Percentiles rank a stretch among this genome's conserved stretches.
Conservation (phyloP, 2,888 invertebrate genomes). For the Camptogramma bilineatum region DNA sequence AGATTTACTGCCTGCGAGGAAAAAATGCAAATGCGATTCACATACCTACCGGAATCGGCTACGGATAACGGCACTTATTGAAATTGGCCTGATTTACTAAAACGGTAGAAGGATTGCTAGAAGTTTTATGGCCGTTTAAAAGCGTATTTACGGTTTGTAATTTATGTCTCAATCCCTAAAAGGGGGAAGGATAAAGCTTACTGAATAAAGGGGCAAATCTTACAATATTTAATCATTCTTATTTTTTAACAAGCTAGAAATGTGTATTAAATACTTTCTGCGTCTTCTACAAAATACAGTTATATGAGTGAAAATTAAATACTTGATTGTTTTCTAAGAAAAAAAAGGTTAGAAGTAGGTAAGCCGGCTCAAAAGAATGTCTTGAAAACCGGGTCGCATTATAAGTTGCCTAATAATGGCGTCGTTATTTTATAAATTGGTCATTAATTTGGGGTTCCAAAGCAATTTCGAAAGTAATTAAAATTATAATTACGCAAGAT, state of each 20-base stretch:
- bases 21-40: slow-evolving; percentile 76
- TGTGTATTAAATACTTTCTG: background rate
- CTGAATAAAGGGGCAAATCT: slow-evolving; percentile 9
- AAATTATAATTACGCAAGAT: slow-evolving; percentile 16
- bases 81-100: slow-evolving; percentile 81
- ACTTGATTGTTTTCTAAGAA: background rate
- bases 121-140: slow-evolving; percentile 24
- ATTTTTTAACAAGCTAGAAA: background rate
- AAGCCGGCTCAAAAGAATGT: background rate
- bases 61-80: slow-evolving; percentile 72
- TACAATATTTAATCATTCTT: background rate
- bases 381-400: slow-evolving; percentile 4
- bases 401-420: slow-evolving; percentile 11
- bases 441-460: slow-evolving; percentile 12
- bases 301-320: background rate
- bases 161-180: slow-evolving; percentile 22
- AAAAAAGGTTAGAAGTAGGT: background rate
- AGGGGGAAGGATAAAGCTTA: slow-evolving; percentile 6
- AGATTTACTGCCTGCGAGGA: slow-evolving; percentile 66
- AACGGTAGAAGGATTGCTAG: slow-evolving; percentile 69
- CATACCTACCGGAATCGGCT: slow-evolving; percentile 39
- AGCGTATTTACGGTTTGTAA: slow-evolving; percentile 25
- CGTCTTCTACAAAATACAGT: background rate
- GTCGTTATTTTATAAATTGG: slow-evolving; percentile 21
- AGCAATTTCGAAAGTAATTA: slow-evolving; percentile 22